A percentile compares a stretch with the other conserved stretches of the same genome.
These are phyloP conservation scores for Formicarius rufipectus DNA, from an alignment of 2,113 vertebrate species.

Conservation along the genomic window DNA sequence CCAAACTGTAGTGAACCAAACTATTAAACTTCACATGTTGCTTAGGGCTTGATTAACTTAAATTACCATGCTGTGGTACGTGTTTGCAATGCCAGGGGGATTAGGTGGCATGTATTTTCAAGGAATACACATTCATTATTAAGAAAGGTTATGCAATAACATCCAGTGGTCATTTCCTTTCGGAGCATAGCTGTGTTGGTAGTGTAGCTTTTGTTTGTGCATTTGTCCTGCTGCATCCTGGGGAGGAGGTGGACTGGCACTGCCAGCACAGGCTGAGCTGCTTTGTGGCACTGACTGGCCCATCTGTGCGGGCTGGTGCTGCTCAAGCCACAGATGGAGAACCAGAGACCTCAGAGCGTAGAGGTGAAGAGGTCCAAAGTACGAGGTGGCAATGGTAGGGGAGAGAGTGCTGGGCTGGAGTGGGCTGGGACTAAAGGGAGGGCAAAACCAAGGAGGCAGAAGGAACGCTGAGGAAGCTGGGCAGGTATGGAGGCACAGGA, in stretches of 20 bases:
- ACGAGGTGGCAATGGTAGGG: slow-evolving; percentile 30
- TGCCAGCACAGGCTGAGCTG: not conserved
- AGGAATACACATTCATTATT: slow-evolving; percentile 13
- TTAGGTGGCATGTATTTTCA: slow-evolving; percentile 40
- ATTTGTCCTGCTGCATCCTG: not conserved
- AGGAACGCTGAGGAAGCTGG: not conserved
- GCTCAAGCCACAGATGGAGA: not conserved
- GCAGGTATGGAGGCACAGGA: not conserved
- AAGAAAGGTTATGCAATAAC: slow-evolving; percentile 14
- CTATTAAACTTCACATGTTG: not conserved
- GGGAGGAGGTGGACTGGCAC: not conserved
- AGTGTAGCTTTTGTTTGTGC: not conserved
- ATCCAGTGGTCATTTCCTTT: slow-evolving; percentile 49
- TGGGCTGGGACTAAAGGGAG: not conserved
- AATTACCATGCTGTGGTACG: slow-evolving; percentile 16
- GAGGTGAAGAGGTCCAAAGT: slow-evolving; percentile 22
- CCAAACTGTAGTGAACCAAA: not conserved
- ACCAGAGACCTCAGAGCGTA: accelerated
- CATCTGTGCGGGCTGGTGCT: accelerated
- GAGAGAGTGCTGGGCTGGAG: not conserved
- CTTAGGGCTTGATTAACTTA: not conserved
- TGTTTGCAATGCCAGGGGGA: not conserved
- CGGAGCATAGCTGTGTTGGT: not conserved
- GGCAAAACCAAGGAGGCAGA: not conserved
- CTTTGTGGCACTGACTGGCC: not conserved